phyloP scores from a whole-genome alignment of 2,888 invertebrate genomes.

The Spodoptera exigua region DNA sequence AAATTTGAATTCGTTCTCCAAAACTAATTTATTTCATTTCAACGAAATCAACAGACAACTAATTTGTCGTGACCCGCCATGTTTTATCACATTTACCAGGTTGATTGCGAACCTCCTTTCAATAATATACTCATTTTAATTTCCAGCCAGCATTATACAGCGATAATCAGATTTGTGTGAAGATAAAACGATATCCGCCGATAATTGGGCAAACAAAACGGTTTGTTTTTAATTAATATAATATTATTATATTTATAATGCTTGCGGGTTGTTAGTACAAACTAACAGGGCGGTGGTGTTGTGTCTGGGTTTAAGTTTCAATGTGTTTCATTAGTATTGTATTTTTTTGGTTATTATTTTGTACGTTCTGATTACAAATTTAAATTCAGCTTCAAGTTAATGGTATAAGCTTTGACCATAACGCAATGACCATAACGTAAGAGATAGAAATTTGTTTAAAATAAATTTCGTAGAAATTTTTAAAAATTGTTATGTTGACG shows the following conservation, averaged over 20 bases:
- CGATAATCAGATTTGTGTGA: conserved; percentile 67
- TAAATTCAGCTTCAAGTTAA: too few relatives aligned
- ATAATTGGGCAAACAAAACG: conserved; percentile 62
- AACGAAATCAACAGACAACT: too few relatives aligned
- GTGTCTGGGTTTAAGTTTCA: conserved; percentile 6
- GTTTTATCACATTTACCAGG: conserved; percentile 43
- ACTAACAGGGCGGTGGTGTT: neutral
- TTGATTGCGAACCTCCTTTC: conserved; percentile 46
- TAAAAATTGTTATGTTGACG: too few relatives aligned
- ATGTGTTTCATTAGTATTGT: neutral
- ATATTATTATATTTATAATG: conserved; percentile 16
- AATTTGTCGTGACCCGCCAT: conserved; percentile 17
- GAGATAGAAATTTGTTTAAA: too few relatives aligned
- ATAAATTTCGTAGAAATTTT: too few relatives aligned
- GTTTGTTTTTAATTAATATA: conserved; percentile 65
- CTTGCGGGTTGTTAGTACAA: conserved; percentile 19
- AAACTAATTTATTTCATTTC: too few relatives aligned
- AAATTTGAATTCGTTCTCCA: too few relatives aligned
- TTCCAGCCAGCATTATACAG: conserved; percentile 60
- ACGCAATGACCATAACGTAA: too few relatives aligned
- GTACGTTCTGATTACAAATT: too few relatives aligned
- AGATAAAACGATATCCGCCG: conserved; percentile 63
- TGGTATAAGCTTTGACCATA: too few relatives aligned
- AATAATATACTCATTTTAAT: conserved; percentile 64
- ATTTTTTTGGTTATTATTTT: neutral